These are phyloP conservation scores for Nephrotoma guestfalica DNA, from an alignment of 2,888 invertebrate genomes.

Conservation along the genomic window DNA sequence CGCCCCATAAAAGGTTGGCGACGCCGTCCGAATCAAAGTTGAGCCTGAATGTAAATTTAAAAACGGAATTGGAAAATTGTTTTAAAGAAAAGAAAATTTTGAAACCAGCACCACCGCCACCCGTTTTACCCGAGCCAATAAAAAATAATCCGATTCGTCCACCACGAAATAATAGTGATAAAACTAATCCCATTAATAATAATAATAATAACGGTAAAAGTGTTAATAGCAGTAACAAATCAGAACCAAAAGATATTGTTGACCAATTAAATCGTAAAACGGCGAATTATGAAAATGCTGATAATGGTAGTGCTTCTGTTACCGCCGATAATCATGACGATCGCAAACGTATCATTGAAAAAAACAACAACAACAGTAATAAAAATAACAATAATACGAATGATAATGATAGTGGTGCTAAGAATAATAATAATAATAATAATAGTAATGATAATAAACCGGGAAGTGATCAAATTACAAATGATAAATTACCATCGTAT, in stretches of 20 bases:
- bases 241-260: background rate
- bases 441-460: background rate
- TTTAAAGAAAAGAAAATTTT: background rate
- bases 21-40: background rate
- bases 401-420: background rate
- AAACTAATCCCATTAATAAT: background rate
- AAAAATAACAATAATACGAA: background rate
- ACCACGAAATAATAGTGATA: background rate
- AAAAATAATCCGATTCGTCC: background rate
- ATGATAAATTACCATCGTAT: conserved; percentile 25
- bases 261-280: background rate
- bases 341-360: background rate
- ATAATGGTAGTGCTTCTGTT: background rate
- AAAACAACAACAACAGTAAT: background rate
- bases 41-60: background rate
- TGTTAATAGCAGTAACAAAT: background rate
- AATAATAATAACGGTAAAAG: background rate
- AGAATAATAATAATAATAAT: background rate
- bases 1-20: background rate
- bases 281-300: too few relatives aligned
- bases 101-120: background rate
- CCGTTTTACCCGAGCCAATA: background rate
- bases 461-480: background rate
- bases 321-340: background rate
- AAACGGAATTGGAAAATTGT: background rate